Base-by-base conservation (phyloP, 2,113 vertebrate species). In the Eulacestoma nigropectus region DNA sequence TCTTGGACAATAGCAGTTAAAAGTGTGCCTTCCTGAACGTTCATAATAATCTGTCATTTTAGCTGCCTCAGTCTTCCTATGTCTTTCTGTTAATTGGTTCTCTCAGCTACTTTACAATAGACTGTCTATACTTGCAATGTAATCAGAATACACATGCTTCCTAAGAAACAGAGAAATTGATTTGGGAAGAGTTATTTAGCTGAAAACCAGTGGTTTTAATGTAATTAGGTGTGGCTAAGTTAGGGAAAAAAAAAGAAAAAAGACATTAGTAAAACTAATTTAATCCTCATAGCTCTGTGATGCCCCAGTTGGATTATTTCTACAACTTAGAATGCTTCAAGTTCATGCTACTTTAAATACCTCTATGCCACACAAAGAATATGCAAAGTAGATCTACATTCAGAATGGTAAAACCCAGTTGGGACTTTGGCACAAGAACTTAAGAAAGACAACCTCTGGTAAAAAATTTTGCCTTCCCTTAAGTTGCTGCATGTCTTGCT, bases 241-340 rank as follows among this genome's bases (percentile, higher is more conserved):
- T 50, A 8, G 6, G 22, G 7, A 1, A 1, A 0, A 3, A 23
- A 41, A 22, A 27, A 33, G 5, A 3, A 47, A 49, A 55, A 39
- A 32, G 1, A 7, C 30, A 68, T 26, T 13, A 55, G 21, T n/a
- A 53, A 77, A 33, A n/a, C 16, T 29, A 37, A 55, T 57, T 72
- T 63, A 44, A 63, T 68, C 25, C 42, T 27, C 27, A 25, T 37
- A 65, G 20, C 27, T 86, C 14, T 57, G 6, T 50, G 42, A 83
- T 59, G 44, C 13, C 11, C 6, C 19, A 13, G 4, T 78, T 77
- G 49, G 39, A 41, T n/a, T 55, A 25, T 65, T 92, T 84, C 50
- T 81, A 18, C 25, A 72, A 63, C 13, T 87, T 53, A 33, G 15
- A 21, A 33, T 53, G 35, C 14, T 70, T 89, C 32, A 19, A 42